These are phyloP conservation scores for Chionomys nivalis DNA, from an alignment of 2,113 vertebrate species.

Conservation along the genomic window DNA sequence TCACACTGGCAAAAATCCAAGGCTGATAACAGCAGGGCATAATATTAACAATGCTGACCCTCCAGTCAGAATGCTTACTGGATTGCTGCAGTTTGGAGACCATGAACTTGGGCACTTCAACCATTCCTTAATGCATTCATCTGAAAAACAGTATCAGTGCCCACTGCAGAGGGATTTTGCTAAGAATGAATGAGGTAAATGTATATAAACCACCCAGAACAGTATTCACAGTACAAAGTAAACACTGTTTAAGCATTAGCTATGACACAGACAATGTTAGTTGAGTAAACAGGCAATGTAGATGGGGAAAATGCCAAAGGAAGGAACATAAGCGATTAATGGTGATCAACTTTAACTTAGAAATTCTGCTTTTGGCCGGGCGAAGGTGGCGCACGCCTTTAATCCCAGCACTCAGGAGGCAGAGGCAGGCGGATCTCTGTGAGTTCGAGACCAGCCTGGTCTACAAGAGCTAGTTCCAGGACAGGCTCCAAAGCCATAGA, in stretches of 20 bases:
- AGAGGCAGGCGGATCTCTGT: too few species aligned
- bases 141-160: constrained; percentile 49
- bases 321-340: constrained; percentile 26
- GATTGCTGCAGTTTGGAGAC: constrained; percentile 16
- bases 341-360: constrained; percentile 7
- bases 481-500: too few species aligned
- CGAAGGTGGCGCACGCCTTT: too few species aligned
- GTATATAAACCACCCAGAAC: constrained; percentile 10
- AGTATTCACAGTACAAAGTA: background rate
- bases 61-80: constrained; percentile 9
- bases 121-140: constrained; percentile 15
- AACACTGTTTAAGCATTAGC: constrained; percentile 1
- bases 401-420: too few species aligned
- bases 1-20: constrained; percentile 39
- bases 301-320: background rate
- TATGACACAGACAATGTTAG: constrained; percentile 3
- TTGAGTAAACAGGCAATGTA: background rate
- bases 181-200: constrained; percentile 39
- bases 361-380: constrained; percentile 55
- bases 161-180: constrained; percentile 27
- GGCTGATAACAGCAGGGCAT: constrained; percentile 31
- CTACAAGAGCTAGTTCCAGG: too few species aligned
- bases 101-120: constrained; percentile 26
- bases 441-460: too few species aligned
- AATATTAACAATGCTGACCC: constrained; percentile 28